Percentiles rank a stretch among this genome's conserved stretches.
Evolutionary conservation across 2,797 vertebrate genomes (phyloP).

Genomic region (Carduelis carduelis): DNA sequence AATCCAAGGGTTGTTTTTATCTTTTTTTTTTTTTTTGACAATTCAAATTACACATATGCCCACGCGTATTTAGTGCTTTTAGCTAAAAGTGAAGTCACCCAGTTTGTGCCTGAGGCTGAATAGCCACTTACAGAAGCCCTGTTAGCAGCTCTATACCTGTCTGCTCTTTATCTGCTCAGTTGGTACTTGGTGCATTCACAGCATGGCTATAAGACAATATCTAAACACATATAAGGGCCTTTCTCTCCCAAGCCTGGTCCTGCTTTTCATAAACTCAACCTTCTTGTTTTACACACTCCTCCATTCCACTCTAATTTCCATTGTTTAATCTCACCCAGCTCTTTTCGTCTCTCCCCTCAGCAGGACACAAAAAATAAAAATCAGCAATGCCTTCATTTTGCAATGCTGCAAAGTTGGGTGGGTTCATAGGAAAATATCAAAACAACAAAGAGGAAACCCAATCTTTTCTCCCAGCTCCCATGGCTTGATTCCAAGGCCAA

Average conservation of each 20-base stretch:
- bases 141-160: neutral
- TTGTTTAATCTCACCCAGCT: conserved; percentile 48
- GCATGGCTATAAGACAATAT: neutral
- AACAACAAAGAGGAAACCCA: neutral
- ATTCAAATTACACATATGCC: neutral
- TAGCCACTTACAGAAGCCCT: neutral
- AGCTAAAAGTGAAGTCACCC: neutral
- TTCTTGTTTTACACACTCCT: conserved; percentile 20
- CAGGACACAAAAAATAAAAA: conserved; percentile 1
- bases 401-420: conserved; percentile 23
- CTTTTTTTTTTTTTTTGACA: neutral
- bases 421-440: conserved; percentile 29
- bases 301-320: conserved; percentile 30
- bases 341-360: conserved; percentile 28
- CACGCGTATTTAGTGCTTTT: neutral
- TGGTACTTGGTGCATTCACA: accelerated
- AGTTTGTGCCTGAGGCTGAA: neutral
- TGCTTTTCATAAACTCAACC: neutral
- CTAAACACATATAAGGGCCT: neutral
- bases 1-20: neutral
- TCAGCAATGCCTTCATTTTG: neutral
- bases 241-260: neutral
- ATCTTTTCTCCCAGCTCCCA: neutral
- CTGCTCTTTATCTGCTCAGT: neutral
- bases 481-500: neutral